These are phyloP conservation scores for Parauchenoglanis ngamensis DNA, from an alignment of 2,797 vertebrate species.

Conservation along the genomic window DNA sequence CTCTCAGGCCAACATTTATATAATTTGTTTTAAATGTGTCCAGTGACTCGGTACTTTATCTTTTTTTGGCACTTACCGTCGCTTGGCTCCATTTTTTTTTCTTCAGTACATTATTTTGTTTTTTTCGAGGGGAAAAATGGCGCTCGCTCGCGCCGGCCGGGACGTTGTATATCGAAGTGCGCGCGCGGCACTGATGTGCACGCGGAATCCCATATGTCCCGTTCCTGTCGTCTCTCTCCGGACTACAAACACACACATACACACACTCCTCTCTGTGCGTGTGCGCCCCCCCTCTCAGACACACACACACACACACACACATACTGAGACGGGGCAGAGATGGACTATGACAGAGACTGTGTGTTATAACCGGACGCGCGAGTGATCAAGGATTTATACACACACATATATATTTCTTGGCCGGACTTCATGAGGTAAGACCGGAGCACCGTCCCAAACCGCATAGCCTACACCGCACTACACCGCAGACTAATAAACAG, in stretches of 20 bases:
- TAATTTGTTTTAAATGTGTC: too few species aligned
- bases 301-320: background rate
- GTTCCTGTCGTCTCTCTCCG: background rate
- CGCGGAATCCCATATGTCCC: slow-evolving; percentile 37
- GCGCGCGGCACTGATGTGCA: slow-evolving; percentile 28
- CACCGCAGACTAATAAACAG: background rate
- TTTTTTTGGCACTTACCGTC: too few species aligned
- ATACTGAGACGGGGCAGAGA: background rate
- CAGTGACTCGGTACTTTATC: background rate
- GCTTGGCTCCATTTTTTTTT: background rate
- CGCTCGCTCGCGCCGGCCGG: background rate
- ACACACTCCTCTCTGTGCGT: background rate
- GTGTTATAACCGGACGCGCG: slow-evolving; percentile 11
- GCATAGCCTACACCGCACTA: background rate
- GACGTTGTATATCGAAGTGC: background rate
- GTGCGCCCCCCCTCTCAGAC: background rate
- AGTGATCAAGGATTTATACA: slow-evolving; percentile 5
- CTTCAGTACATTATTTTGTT: background rate
- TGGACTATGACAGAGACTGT: slow-evolving; percentile 11
- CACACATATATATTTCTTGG: background rate
- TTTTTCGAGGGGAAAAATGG: background rate
- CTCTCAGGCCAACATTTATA: background rate
- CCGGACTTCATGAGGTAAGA: slow-evolving; percentile 51
- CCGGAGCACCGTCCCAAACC: slow-evolving; percentile 24
- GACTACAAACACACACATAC: background rate